Conservation (phyloP, 2,888 invertebrate species). For the Caenorhabditis sp. region DNA sequence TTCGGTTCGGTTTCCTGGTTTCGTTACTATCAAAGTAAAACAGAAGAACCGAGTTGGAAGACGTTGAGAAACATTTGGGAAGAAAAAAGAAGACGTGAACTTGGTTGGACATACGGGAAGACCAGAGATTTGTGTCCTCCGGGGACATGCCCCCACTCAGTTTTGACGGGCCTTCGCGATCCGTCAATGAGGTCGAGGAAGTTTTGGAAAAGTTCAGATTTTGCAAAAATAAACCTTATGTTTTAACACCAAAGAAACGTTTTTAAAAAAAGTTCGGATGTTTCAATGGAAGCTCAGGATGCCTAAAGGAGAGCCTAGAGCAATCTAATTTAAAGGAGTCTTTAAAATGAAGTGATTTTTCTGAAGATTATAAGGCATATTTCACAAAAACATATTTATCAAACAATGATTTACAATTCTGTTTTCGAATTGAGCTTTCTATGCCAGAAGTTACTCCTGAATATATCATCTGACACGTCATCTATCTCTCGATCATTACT, state of each 20-base stretch:
- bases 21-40: slow-evolving; percentile 9
- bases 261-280: neutral
- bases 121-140: slow-evolving; percentile 40
- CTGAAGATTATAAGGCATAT: too few species aligned
- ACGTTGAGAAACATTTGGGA: slow-evolving; percentile 21
- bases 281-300: too few species aligned
- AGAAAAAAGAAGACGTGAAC: slow-evolving; percentile 21
- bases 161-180: slow-evolving; percentile 36
- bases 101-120: slow-evolving; percentile 20
- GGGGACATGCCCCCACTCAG: slow-evolving; percentile 24
- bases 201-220: slow-evolving; percentile 16
- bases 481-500: too few species aligned
- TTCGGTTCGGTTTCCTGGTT: neutral
- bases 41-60: neutral
- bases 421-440: too few species aligned
- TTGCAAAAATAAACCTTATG: slow-evolving; percentile 15
- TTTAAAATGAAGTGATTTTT: too few species aligned
- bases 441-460: too few species aligned
- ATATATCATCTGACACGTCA: too few species aligned
- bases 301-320: too few species aligned
- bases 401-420: too few species aligned
- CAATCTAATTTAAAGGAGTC: too few species aligned
- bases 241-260: neutral
- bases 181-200: slow-evolving; percentile 43
- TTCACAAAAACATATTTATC: too few species aligned